These are phyloP conservation scores for Leptodactylus fallax DNA, from an alignment of 2,797 vertebrate species.

Conservation along the genomic window DNA sequence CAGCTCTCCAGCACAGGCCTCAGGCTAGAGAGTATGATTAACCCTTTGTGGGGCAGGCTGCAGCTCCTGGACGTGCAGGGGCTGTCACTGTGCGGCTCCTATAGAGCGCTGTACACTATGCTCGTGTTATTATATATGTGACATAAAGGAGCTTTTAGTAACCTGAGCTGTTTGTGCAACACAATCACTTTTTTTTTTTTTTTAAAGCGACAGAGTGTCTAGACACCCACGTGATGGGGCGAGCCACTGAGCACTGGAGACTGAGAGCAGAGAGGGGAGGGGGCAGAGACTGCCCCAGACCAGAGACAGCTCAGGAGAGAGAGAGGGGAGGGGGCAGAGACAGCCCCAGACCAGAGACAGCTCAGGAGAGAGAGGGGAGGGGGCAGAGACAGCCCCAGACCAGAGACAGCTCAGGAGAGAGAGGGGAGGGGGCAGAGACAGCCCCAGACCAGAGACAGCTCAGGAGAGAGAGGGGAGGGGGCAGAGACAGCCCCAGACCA, in stretches of 20 bases:
- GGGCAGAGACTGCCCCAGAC: constrained; percentile 26
- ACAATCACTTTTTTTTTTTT: constrained; percentile 83
- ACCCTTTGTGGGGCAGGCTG: neutral
- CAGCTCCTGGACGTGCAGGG: too few species aligned
- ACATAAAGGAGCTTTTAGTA: constrained; percentile 76
- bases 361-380: constrained; percentile 17
- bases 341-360: neutral
- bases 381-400: neutral
- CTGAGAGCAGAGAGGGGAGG: constrained; percentile 11
- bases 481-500: neutral
- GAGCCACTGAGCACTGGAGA: constrained; percentile 38
- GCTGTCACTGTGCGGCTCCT: neutral
- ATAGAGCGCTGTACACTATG: neutral
- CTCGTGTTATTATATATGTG: constrained; percentile 1
- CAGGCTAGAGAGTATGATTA: neutral
- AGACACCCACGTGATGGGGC: constrained; percentile 91
- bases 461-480: neutral
- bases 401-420: neutral
- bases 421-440: neutral
- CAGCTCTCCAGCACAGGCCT: neutral
- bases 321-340: constrained; percentile 34
- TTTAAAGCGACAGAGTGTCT: constrained; percentile 96
- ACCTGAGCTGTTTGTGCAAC: constrained; percentile 94
- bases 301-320: neutral
- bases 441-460: neutral